Conservation (phyloP, 2,797 vertebrate genomes). For the Rallus crepitans region DNA sequence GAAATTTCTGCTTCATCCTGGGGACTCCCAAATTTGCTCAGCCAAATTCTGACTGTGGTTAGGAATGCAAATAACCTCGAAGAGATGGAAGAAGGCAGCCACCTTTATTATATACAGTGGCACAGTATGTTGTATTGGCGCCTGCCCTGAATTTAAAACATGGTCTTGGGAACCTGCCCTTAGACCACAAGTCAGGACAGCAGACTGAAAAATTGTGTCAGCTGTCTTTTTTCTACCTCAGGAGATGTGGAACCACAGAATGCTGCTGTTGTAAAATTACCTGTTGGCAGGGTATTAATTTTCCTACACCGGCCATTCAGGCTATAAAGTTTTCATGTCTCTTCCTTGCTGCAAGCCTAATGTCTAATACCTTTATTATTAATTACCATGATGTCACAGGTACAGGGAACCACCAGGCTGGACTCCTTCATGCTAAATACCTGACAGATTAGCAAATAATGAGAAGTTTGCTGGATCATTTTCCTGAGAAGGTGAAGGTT, state of each 20-base stretch:
- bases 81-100: not conserved
- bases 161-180: not conserved
- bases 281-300: not conserved
- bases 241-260: not conserved
- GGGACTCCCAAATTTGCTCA: slow-evolving; percentile 48
- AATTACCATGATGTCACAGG: not conserved
- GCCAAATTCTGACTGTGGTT: slow-evolving; percentile 27
- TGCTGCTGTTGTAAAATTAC: not conserved
- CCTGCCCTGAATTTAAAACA: not conserved
- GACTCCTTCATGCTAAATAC: not conserved
- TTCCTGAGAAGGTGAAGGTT: not conserved
- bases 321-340: not conserved
- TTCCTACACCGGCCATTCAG: not conserved
- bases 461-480: not conserved
- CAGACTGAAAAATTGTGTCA: not conserved
- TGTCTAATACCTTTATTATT: not conserved
- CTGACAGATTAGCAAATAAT: not conserved
- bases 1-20: slow-evolving; percentile 29
- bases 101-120: not conserved
- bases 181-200: not conserved
- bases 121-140: not conserved
- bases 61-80: not conserved
- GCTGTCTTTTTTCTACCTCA: not conserved
- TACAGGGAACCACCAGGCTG: not conserved
- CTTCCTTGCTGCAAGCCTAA: not conserved